Evolutionary conservation across 2,113 vertebrate genomes (phyloP).

Genomic region (Malurus alboscapulatus): DNA sequence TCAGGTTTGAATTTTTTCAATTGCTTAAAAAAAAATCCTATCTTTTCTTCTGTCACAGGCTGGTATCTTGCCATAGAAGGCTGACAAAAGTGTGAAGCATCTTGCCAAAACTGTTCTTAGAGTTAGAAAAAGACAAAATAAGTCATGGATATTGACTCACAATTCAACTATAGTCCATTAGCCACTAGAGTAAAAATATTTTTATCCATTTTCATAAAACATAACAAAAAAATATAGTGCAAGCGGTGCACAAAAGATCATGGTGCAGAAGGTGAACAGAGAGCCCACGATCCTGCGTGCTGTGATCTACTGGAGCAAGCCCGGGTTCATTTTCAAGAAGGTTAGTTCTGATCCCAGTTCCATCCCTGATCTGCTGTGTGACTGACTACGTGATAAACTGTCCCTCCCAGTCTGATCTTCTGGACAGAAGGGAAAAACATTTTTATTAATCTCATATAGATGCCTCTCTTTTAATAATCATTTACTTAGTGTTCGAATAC

Average conservation of each 20-base stretch:
- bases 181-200: background rate
- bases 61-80: background rate
- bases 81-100: background rate
- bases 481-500: constrained; percentile 9
- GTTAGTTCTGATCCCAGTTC: background rate
- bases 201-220: background rate
- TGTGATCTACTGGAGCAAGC: background rate
- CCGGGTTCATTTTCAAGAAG: background rate
- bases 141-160: background rate
- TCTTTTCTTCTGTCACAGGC: background rate
- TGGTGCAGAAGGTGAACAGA: background rate
- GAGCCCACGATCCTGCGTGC: fast-evolving
- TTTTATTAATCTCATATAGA: background rate
- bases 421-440: background rate
- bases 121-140: background rate
- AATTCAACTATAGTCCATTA: background rate
- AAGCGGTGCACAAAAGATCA: background rate
- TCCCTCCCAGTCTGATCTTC: background rate
- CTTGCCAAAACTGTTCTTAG: background rate
- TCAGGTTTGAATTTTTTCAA: background rate
- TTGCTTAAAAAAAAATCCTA: background rate
- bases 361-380: background rate
- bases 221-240: background rate
- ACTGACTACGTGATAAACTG: background rate
- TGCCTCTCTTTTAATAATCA: background rate